Base-by-base conservation (phyloP, 2,888 invertebrate genomes). In the Cheilosia vernalis region DNA sequence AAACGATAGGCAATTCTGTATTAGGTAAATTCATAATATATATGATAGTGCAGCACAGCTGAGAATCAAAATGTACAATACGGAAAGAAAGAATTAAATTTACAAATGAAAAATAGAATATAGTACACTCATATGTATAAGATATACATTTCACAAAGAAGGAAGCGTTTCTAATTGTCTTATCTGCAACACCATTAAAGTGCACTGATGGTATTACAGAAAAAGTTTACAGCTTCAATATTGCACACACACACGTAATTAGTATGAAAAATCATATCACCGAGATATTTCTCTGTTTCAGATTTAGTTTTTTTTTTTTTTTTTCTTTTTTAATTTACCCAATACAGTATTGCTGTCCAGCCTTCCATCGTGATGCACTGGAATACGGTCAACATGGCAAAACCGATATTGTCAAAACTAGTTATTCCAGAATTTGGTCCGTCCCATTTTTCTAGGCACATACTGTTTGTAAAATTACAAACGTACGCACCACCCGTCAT, bases 281-380 rank as follows among this genome's bases (percentile, higher is more conserved):
- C 42, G 17, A 67, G 13, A 15, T 21, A 64, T 61, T 74, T 74
- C 40, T 66, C 19, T 60, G 10, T 56, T 66, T 66, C 24, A 21
- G 19, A 30, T 67, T 72, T 64, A 15, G 27, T 24, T 56, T 67
- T 67, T 74, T 73, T 70, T 87, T 84, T 86, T 63, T 87, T 87
- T n/a, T n/a, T n/a, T n/a, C n/a, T n/a, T n/a, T n/a, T 87, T 87
- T 87, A 90, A 92, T 94, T 94, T 94, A 99, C 99, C 98, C 99
- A 99, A 95, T 99, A 99, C 93, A 99, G 96, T 93, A 99, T 98
- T 93, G 97, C 95, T 90, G 99, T 99, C 99, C 99, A 99, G 92
- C 99, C 99, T 95, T 99, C 99, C 99, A 99, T 99, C 91, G 99
- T 99, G 93, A 99, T 99, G 94, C 99, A 99, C 94, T 99, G 99